Conservation (phyloP, 2,797 vertebrate genomes). For the Sphenopsis melanotis region DNA sequence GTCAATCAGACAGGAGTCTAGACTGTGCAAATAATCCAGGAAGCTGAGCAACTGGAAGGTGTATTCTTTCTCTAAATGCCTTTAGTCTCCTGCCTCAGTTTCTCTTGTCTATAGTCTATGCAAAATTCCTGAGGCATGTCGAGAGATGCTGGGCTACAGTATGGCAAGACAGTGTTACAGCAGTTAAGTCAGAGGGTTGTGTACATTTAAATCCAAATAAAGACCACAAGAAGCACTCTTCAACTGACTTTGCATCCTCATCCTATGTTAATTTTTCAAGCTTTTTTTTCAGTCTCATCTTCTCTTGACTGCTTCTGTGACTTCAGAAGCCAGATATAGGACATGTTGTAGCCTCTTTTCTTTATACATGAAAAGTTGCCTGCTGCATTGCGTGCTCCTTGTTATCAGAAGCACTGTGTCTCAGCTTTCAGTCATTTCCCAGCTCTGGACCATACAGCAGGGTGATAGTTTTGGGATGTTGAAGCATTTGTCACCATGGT, state of each 20-base stretch:
- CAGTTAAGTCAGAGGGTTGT: not conserved
- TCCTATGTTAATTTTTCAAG: not conserved
- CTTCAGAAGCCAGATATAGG: not conserved
- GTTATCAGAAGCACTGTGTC: not conserved
- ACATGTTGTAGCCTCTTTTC: not conserved
- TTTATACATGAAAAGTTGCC: not conserved
- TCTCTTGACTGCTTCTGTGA: not conserved
- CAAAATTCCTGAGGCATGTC: not conserved
- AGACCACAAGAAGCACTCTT: not conserved
- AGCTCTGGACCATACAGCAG: fast-evolving
- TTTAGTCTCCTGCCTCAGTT: not conserved
- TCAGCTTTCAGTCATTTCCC: not conserved
- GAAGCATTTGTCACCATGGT: not conserved
- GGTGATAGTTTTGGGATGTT: not conserved
- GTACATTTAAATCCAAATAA: not conserved
- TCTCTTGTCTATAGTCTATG: not conserved
- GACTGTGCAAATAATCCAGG: not conserved
- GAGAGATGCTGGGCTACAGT: not conserved
- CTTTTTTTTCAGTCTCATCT: not conserved
- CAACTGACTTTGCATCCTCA: not conserved
- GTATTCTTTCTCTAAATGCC: not conserved
- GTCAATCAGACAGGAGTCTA: not conserved
- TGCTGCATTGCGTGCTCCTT: fast-evolving
- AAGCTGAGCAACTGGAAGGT: not conserved
- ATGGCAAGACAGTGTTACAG: not conserved